Percentiles rank a stretch among this genome's conserved stretches.
Evolutionary conservation across 1,140 invertebrate species (phyloP).

Genomic region (Nymphalis io): DNA sequence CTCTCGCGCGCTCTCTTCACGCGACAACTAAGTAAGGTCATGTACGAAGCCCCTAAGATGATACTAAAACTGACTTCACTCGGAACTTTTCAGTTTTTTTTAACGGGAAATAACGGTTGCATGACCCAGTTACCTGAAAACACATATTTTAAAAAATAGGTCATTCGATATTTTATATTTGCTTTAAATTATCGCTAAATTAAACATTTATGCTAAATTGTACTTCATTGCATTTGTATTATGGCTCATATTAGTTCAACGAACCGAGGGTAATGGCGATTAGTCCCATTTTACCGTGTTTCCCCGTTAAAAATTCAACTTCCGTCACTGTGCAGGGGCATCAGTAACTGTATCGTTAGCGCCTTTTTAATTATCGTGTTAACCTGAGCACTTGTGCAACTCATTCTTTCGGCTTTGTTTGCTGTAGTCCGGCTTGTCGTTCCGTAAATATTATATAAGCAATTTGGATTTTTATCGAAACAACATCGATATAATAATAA

Average conservation of each 20-base stretch:
- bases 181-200: constrained; percentile 1
- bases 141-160: constrained; percentile 18
- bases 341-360: constrained; percentile 13
- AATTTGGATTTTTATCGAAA: too few species aligned
- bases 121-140: constrained; percentile 29
- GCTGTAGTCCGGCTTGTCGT: too few species aligned
- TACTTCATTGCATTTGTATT: constrained; percentile 13
- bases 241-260: background rate
- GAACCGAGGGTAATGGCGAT: background rate
- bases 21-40: constrained; percentile 17
- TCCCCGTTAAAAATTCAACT: constrained; percentile 16
- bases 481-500: too few species aligned
- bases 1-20: background rate
- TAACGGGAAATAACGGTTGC: constrained; percentile 31
- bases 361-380: constrained; percentile 23
- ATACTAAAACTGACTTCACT: constrained; percentile 66
- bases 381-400: background rate
- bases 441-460: background rate
- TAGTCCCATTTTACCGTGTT: constrained; percentile 9
- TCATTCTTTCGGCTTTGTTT: too few species aligned
- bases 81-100: constrained; percentile 25
- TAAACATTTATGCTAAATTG: constrained; percentile 3
- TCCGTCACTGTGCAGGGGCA: constrained; percentile 2
- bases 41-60: constrained; percentile 54
- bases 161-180: constrained; percentile 11